Conservation (phyloP, 1,140 invertebrate genomes). For the Pogonomyrmex californicus region DNA sequence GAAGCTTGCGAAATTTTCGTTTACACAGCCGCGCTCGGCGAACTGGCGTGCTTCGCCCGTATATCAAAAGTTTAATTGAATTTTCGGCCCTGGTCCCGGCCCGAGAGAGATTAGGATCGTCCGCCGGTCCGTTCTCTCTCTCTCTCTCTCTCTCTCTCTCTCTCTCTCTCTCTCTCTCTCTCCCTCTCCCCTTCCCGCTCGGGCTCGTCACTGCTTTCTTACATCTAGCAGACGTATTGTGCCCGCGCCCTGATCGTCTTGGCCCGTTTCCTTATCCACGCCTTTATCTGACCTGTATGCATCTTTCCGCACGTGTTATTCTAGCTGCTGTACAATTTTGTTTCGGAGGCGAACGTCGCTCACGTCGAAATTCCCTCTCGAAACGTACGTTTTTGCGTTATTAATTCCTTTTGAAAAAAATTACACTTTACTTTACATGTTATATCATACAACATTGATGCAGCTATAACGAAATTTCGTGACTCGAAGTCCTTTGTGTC, state of each 20-base stretch:
- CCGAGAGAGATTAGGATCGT: conserved; percentile 85
- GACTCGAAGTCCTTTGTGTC: neutral
- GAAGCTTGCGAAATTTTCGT: conserved; percentile 87
- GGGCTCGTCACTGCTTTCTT: conserved; percentile 5
- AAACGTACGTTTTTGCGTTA: neutral
- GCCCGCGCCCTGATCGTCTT: conserved; percentile 26
- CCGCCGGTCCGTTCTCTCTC: conserved; percentile 60
- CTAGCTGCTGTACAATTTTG: conserved; percentile 64
- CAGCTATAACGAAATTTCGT: neutral
- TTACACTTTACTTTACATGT: neutral
- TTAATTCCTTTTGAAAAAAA: neutral
- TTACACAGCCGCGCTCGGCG: conserved; percentile 84
- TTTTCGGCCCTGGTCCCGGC: conserved; percentile 81
- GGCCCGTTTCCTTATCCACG: conserved; percentile 22
- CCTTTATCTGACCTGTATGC: conserved; percentile 62
- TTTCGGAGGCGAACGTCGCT: neutral
- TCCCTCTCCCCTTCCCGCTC: neutral
- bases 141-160: conserved; percentile 27
- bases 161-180: conserved; percentile 9
- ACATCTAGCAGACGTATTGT: conserved; percentile 43
- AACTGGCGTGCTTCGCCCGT: conserved; percentile 79
- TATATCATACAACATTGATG: neutral
- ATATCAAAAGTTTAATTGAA: conserved; percentile 88
- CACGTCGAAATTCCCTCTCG: neutral
- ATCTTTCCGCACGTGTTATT: conserved; percentile 71